A percentile compares a stretch with the other conserved stretches of the same genome.
Conservation (phyloP, 1,140 invertebrate genomes). For the Drosophila novamexicana region DNA sequence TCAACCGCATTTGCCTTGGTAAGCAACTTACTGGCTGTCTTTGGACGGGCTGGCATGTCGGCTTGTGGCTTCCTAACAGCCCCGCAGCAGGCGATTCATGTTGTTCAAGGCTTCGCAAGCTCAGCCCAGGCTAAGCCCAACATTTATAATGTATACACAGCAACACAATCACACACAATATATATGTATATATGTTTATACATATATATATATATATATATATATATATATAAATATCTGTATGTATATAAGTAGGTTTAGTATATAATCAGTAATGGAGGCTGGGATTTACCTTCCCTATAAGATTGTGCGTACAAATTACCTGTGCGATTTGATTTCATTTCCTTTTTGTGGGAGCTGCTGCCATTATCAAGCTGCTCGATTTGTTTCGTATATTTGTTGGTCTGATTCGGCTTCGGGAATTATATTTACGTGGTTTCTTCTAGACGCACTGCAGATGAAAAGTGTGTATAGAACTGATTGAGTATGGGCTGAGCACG, state of each 20-base stretch:
- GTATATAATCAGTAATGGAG: conserved; percentile 16
- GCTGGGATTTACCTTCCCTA: conserved; percentile 1
- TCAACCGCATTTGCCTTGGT: conserved; percentile 59
- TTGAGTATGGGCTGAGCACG: conserved; percentile 18
- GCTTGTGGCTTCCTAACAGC: conserved; percentile 38
- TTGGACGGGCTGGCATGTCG: conserved; percentile 14
- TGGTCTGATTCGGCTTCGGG: conserved; percentile 34
- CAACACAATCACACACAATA: conserved; percentile 19
- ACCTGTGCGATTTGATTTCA: conserved; percentile 79
- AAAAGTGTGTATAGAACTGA: conserved; percentile 26
- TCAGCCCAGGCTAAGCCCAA: conserved; percentile 61
- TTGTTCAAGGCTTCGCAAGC: conserved; percentile 41
- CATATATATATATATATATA: neutral
- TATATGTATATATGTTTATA: neutral
- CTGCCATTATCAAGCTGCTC: conserved; percentile 34
- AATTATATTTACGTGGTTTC: conserved; percentile 27
- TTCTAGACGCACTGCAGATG: conserved; percentile 18
- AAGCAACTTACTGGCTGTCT: conserved; percentile 24
- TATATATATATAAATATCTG: neutral
- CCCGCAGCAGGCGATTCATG: conserved; percentile 30
- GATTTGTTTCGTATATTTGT: conserved; percentile 38
- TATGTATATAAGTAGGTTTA: conserved; percentile 1
- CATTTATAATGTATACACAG: conserved; percentile 65
- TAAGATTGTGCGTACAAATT: conserved; percentile 68
- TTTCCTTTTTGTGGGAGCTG: conserved; percentile 52